phyloP scores from a whole-genome alignment of 2,113 vertebrate species.

The Bambusicola thoracicus region DNA sequence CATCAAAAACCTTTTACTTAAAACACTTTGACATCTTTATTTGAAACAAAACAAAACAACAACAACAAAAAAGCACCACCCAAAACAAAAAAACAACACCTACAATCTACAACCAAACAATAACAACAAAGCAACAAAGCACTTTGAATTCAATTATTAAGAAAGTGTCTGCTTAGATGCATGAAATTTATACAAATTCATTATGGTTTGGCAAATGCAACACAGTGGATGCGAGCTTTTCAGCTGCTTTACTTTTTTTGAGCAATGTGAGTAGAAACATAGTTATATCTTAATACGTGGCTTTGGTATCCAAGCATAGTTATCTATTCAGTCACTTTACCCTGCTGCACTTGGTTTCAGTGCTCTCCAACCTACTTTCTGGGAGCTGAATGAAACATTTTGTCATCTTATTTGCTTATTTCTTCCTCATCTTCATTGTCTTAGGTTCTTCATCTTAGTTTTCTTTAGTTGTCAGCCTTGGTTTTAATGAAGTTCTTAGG shows the following conservation, averaged over 20 bases:
- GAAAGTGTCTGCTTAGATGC: background rate
- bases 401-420: background rate
- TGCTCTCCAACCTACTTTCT: background rate
- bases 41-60: background rate
- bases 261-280: background rate
- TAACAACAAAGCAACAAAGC: background rate
- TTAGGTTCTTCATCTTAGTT: background rate
- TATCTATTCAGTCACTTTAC: accelerated
- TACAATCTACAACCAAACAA: too few relatives aligned
- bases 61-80: too few relatives aligned
- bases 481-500: background rate
- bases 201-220: background rate
- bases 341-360: background rate
- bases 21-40: background rate
- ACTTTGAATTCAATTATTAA: background rate
- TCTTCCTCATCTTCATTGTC: background rate
- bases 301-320: background rate
- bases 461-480: background rate
- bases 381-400: background rate
- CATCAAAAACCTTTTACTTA: background rate
- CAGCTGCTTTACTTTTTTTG: accelerated
- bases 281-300: background rate
- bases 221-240: background rate
- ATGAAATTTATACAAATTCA: background rate
- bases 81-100: background rate